Evolutionary conservation across 2,113 vertebrate genomes (phyloP), one percentile per base, ranked within the genome.

Genomic region (Sus scrofa): DNA sequence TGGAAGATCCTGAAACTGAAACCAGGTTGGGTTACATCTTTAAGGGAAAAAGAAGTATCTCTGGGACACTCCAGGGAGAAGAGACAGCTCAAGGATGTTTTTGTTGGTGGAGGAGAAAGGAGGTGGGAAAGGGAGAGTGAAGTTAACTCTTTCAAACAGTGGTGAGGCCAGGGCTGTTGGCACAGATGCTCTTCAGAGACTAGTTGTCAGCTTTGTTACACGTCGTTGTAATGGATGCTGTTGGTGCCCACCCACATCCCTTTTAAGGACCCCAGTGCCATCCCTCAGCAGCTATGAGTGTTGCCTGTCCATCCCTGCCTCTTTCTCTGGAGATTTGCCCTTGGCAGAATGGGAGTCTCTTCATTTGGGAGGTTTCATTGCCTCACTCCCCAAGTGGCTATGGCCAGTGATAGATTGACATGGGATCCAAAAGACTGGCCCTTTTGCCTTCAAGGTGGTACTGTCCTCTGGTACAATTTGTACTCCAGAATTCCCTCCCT

Each of bases 41-140:
- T 79, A 88, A 87, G 39, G 32, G n/a, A 91, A 83, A 95, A 54
- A 96, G 34, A 84, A 93, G 79, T 63, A 63, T 62, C 58, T 84
- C 27, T 91, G 71, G 70, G 37, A 83, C 19, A 73, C 22, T 84
- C 44, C 34, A 85, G 37, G 50, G 18, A 87, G 52, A 81, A 73
- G 63, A 67, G 50, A 50, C n/a, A n/a, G 56, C 26, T 94, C n/a
- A 15, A 77, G 50, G 85, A 89, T 11, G 27, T 67, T 58, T 87
- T 81, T 93, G n/a, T 78, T 78, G 18, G 39, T 91, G n/a, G 26
- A 62, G 19, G 54, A n/a, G 58, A 44, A 83, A 56, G 34, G 50
- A 93, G 34, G 27, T 30, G 24, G 6, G 4, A 27, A 52, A 73
- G 67, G 44, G 54, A 89, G 24, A 89, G 37, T 67, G 86, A 70